Base-by-base conservation (phyloP, 1,140 invertebrate genomes). In the Diploscapter pachys region DNA sequence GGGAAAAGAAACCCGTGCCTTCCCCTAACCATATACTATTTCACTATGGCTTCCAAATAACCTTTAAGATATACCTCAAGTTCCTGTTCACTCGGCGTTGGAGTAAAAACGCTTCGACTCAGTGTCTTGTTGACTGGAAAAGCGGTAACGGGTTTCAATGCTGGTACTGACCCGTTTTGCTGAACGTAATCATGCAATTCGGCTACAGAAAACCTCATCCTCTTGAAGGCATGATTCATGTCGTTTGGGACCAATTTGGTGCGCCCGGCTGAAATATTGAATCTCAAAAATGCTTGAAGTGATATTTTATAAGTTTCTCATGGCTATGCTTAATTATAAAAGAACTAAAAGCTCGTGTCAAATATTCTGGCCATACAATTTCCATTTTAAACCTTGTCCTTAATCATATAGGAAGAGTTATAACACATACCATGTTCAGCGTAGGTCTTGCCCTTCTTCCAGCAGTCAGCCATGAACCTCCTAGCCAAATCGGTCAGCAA, bases 381-480 rank as follows among this genome's bases (percentile, higher is more conserved):
- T 31, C 31, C 31, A 31, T 31, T 31, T 31, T 31, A 31, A 31
- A 31, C 31, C 1, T 1, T 31, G 1, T 1, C 31, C 31, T 31
- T 31, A 31, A 31, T 31, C 31, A 31, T 31, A 31, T 31, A 31
- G 1, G 31, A 31, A 31, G 31, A 31, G 2, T 6, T 68, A 48
- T 13, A 65, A 8, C 31, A 52, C 66, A 13, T 54, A 68, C 66
- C 66, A 54, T 68, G 66, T 68, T 68, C 66, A 55, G 66, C 50
- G 48, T 68, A 68, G 56, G 11, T n/a, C 57, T 68, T 68, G 51
- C 66, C 50, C 49, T 54, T 68, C 6, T n/a, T 68, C 6, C 52
- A 6, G 5, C 53, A 5, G 8, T 53, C 57, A 5, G 6, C 57
- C 11, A 68, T 68, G 50, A 68, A 68, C 11, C 51, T 51, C n/a